Percentiles rank a stretch among this genome's conserved stretches.
phyloP scores from a whole-genome alignment of 2,888 invertebrate species.

The Dasysyrphus albostriatus region DNA sequence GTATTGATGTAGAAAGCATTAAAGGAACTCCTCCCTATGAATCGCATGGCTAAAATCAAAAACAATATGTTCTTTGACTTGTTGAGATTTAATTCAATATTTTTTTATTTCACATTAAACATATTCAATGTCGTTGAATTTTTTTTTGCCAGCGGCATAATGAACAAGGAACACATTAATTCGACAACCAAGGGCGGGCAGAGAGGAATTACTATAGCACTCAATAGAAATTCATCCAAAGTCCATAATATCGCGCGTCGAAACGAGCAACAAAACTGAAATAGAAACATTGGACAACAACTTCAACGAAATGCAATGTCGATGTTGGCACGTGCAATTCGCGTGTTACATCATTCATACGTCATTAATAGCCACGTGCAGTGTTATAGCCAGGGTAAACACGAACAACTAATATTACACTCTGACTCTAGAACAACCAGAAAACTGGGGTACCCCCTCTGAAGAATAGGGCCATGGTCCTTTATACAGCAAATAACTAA shows the following conservation, averaged over 20 bases:
- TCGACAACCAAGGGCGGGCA: conserved; percentile 61
- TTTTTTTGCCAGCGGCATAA: conserved; percentile 60
- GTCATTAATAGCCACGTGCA: conserved; percentile 84
- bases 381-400: conserved; percentile 75
- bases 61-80: conserved; percentile 73
- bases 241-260: conserved; percentile 40
- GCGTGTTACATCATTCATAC: conserved; percentile 85
- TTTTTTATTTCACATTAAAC: conserved; percentile 43
- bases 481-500: conserved; percentile 52
- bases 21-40: conserved; percentile 31
- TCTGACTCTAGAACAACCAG: neutral
- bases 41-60: conserved; percentile 40
- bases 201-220: conserved; percentile 73
- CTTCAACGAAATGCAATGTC: conserved; percentile 67
- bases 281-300: conserved; percentile 44
- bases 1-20: neutral
- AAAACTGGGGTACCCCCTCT: conserved; percentile 30
- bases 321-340: conserved; percentile 80
- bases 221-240: conserved; percentile 75
- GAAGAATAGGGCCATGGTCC: conserved; percentile 6
- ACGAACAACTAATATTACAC: conserved; percentile 75
- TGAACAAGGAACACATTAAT: conserved; percentile 61
- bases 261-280: conserved; percentile 56
- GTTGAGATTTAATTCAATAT: conserved; percentile 62
- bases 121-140: conserved; percentile 51